Base-by-base conservation (phyloP, 1,140 invertebrate species). In the Yoshiicerus persimilis region DNA sequence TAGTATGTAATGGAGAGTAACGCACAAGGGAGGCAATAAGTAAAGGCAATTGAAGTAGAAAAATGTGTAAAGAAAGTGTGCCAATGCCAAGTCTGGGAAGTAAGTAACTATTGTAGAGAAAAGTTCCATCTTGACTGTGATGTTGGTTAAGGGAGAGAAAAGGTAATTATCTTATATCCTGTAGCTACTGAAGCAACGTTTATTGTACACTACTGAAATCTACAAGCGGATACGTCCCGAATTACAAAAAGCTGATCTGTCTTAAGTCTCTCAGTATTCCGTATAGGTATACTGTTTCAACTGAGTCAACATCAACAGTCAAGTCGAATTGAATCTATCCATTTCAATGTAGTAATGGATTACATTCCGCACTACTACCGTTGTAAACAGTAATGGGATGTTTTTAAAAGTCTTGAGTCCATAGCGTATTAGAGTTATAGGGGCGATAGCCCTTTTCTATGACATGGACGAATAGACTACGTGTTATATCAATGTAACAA, bases 161-260 rank as follows among this genome's bases (percentile, higher is more conserved):
- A 80, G 75, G 75, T 80, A 80, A 80, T 80, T 80, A 80, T 80
- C 32, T 80, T 30, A 80, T 36, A 80, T 80, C 75, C 75, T 80
- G 20, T 80, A 80, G 64, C 32, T 13, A 77, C 70, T 77, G 32
- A 16, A 27, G 25, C 25, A 70, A 16, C 30, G 66, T 70, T 16
- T 70, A 30, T 70, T 30, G 25, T 10, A 30, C 25, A 16, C 30
- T 30, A 30, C 66, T n/a, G 10, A 27, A 70, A 30, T 70, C 66
- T 11, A 30, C 30, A 4, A 13, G 11, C 10, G 25, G 66, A 70
- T 70, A 30, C 25, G 66, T 30, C 25, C 66, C 16, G 66, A 70
- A 70, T 70, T 32, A 70, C 11, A 70, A 30, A 70, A 70, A 70
- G 66, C 27, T 30, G 30, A 30, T 30, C 66, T 70, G 25, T 10